Percentiles rank a stretch among this genome's conserved stretches.
Conservation (phyloP, 2,113 vertebrate genomes). For the Crypturellus undulatus region DNA sequence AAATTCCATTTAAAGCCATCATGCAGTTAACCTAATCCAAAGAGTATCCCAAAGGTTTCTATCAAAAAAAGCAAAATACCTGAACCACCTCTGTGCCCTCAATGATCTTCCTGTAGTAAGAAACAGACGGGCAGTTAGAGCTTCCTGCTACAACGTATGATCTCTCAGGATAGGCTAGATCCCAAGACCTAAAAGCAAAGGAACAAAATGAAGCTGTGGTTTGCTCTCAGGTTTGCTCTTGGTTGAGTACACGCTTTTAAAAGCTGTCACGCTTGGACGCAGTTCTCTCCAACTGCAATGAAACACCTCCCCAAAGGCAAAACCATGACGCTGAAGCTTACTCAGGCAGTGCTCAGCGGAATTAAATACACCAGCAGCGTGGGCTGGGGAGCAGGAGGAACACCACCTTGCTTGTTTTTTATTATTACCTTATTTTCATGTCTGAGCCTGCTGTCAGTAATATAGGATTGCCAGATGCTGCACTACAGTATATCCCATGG, state of each 20-base stretch:
- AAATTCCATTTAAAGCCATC: background rate
- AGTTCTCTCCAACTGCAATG: background rate
- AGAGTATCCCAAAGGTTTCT: background rate
- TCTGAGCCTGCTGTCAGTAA: slow-evolving; percentile 97
- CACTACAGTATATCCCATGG: slow-evolving; percentile 96
- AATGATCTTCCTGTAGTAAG: slow-evolving; percentile 97
- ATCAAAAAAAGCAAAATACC: slow-evolving; percentile 76
- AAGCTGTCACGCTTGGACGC: background rate
- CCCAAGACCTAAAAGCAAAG: slow-evolving; percentile 89
- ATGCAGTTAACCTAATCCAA: background rate
- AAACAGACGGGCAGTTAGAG: slow-evolving; percentile 88
- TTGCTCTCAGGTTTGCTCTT: background rate
- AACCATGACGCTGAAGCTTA: background rate
- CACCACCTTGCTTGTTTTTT: too few relatives aligned
- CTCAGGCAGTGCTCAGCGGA: background rate
- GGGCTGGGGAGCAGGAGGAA: background rate
- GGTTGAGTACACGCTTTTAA: background rate
- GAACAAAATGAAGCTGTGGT: background rate
- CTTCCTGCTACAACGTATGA: slow-evolving; percentile 93
- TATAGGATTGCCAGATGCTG: slow-evolving; percentile 96
- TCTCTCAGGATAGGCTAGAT: slow-evolving; percentile 94
- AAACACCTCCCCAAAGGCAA: background rate
- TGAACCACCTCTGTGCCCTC: slow-evolving; percentile 97
- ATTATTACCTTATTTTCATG: slow-evolving; percentile 95
- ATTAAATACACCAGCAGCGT: background rate